These are phyloP conservation scores for Automeris io DNA, from an alignment of 2,888 invertebrate genomes.

Conservation along the genomic window DNA sequence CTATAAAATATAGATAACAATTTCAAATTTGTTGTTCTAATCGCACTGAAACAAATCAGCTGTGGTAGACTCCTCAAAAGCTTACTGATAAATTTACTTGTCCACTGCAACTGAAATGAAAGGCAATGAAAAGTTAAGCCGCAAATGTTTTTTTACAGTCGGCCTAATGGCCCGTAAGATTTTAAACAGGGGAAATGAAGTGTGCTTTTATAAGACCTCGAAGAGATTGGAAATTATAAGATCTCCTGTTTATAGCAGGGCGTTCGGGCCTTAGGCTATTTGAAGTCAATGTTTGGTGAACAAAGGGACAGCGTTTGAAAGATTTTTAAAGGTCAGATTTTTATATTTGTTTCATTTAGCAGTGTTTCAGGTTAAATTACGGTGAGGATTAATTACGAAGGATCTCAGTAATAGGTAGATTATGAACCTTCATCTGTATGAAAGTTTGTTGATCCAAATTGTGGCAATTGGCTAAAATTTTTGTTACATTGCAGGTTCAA, in stretches of 20 bases:
- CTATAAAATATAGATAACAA: too few relatives aligned
- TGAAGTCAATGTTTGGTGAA: neutral
- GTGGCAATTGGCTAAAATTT: too few relatives aligned
- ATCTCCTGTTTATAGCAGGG: slow-evolving; percentile 1
- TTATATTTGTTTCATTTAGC: neutral
- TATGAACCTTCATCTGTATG: too few relatives aligned
- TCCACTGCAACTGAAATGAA: slow-evolving; percentile 37
- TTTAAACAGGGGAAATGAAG: slow-evolving; percentile 15
- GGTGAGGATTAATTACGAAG: too few relatives aligned
- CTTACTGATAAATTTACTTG: slow-evolving; percentile 43
- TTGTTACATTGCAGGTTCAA: too few relatives aligned
- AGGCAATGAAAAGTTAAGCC: slow-evolving; percentile 27
- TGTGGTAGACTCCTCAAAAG: neutral
- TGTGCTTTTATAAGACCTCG: slow-evolving; percentile 9
- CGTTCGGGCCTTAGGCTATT: slow-evolving; percentile 1
- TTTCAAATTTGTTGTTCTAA: too few relatives aligned
- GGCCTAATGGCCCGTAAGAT: slow-evolving; percentile 19
- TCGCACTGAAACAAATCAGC: neutral
- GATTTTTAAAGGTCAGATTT: neutral
- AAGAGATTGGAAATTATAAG: slow-evolving; percentile 4
- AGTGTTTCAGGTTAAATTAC: neutral
- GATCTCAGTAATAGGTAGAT: too few relatives aligned
- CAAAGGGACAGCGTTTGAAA: neutral
- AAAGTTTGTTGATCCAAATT: too few relatives aligned
- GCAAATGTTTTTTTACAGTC: slow-evolving; percentile 16